Conservation (phyloP, 2,113 vertebrate species). For the Ifrita kowaldi region DNA sequence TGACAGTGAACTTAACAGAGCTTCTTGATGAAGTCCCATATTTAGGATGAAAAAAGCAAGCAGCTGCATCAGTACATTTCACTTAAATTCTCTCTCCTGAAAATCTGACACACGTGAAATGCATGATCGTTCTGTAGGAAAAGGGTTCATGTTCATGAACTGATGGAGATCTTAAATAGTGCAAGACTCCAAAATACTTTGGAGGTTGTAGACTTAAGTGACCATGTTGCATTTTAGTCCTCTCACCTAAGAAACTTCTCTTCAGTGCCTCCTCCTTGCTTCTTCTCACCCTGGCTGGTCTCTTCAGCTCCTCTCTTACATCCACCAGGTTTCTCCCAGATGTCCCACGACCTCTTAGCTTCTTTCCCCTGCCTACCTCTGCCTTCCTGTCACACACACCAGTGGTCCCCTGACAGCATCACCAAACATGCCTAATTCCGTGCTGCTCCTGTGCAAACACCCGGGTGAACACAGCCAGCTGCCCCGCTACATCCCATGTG, state of each 20-base stretch:
- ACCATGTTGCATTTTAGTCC: background rate
- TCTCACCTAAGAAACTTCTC: background rate
- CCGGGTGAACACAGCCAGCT: rapidly evolving
- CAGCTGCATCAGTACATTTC: background rate
- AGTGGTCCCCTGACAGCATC: background rate
- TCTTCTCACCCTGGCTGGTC: background rate
- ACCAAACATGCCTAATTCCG: background rate
- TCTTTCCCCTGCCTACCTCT: background rate
- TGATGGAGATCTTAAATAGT: background rate
- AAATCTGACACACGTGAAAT: background rate
- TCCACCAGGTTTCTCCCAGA: background rate
- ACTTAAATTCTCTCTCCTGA: background rate
- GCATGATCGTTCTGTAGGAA: background rate
- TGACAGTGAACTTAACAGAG: background rate
- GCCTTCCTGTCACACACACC: background rate
- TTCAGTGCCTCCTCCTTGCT: background rate
- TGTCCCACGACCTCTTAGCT: background rate
- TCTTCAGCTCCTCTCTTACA: background rate
- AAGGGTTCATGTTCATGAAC: background rate
- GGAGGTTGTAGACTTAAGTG: background rate
- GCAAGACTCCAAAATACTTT: background rate
- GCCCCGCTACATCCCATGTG: rapidly evolving
- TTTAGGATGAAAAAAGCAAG: background rate
- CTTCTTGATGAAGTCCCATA: background rate
- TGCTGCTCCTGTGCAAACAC: background rate